phyloP scores from a whole-genome alignment of 2,888 invertebrate genomes.

The Rotaria magnacalcarata region DNA sequence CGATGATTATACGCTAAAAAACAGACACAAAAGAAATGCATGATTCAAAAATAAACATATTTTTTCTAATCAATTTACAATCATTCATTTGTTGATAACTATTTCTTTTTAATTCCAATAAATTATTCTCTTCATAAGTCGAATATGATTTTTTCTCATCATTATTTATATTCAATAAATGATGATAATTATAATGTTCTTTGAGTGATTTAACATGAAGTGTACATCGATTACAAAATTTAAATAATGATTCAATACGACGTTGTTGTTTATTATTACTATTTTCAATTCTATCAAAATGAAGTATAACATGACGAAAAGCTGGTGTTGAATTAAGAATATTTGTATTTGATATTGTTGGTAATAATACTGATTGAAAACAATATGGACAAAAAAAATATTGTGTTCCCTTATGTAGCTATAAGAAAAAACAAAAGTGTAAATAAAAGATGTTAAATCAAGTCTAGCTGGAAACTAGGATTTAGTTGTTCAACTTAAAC shows the following conservation, averaged over 20 bases:
- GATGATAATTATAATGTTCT: slow-evolving; percentile 41
- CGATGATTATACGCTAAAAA: slow-evolving; percentile 1
- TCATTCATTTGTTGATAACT: background rate
- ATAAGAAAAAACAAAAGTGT: background rate
- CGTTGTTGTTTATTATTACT: slow-evolving; percentile 31
- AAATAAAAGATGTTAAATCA: background rate
- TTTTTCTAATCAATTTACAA: background rate
- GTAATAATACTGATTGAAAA: slow-evolving; percentile 43
- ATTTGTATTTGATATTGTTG: slow-evolving; percentile 9
- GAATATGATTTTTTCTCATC: background rate
- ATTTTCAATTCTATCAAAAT: slow-evolving; percentile 43
- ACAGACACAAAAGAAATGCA: too few relatives aligned
- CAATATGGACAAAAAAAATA: slow-evolving; percentile 46
- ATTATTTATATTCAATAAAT: background rate
- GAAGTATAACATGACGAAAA: slow-evolving; percentile 43
- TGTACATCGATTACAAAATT: slow-evolving; percentile 43
- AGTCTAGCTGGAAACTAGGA: too few relatives aligned
- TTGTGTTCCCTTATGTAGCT: slow-evolving; percentile 39
- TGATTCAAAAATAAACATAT: too few relatives aligned
- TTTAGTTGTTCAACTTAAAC: too few relatives aligned
- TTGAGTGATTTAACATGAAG: slow-evolving; percentile 42
- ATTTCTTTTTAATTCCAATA: background rate
- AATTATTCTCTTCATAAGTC: background rate
- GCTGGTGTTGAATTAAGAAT: background rate
- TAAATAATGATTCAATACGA: slow-evolving; percentile 41